phyloP scores from a whole-genome alignment of 2,113 vertebrate genomes.

The Chunga burmeisteri region DNA sequence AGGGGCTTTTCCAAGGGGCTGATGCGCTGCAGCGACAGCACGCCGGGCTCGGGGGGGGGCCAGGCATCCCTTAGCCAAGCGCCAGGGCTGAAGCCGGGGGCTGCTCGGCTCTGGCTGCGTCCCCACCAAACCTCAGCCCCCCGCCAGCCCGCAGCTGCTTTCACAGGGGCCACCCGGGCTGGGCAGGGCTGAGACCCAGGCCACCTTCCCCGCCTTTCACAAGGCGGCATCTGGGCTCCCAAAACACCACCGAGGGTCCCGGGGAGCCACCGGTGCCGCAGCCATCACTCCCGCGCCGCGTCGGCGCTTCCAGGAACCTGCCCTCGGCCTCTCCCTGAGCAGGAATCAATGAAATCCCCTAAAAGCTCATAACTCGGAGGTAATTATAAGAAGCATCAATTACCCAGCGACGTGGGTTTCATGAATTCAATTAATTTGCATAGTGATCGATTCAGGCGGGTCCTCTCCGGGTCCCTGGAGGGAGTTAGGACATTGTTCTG shows the following conservation, averaged over 20 bases:
- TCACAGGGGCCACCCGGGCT: not conserved
- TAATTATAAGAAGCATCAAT: conserved; percentile 81
- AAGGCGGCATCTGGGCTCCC: not conserved
- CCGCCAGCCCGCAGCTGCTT: not conserved
- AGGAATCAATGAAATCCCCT: conserved; percentile 74
- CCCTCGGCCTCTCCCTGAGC: not conserved
- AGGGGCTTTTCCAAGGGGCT: not conserved
- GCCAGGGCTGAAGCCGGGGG: not conserved
- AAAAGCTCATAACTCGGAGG: conserved; percentile 78
- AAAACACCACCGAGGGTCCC: accelerated
- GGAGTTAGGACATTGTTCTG: conserved; percentile 77
- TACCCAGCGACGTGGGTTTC: conserved; percentile 73
- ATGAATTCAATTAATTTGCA: conserved; percentile 81
- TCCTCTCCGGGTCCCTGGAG: conserved; percentile 62
- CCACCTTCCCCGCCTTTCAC: accelerated
- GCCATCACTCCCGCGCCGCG: not conserved
- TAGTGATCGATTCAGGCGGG: conserved; percentile 73
- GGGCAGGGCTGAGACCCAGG: not conserved
- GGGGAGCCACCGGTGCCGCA: accelerated
- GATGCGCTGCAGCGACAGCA: not conserved
- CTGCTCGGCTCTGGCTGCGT: not conserved
- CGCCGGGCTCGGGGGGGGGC: not conserved
- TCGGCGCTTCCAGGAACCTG: not conserved
- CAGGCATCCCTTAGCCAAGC: not conserved
- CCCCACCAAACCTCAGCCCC: not conserved